These are phyloP conservation scores for Buceros bicornis DNA, from an alignment of 2,797 vertebrate species.

Conservation along the genomic window DNA sequence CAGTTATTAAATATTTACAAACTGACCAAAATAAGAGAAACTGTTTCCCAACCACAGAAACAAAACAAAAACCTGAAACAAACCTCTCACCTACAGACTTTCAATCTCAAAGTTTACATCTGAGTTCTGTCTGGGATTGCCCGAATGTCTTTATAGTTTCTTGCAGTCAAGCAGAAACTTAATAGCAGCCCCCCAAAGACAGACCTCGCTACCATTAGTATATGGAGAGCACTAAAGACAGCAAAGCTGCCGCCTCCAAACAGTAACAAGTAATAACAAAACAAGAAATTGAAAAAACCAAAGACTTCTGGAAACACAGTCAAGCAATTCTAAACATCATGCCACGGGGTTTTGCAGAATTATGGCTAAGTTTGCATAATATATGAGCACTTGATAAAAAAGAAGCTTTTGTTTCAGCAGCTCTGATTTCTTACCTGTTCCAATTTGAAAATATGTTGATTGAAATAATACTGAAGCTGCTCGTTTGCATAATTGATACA, in stretches of 20 bases:
- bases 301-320: not conserved
- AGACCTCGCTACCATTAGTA: not conserved
- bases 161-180: not conserved
- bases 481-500: constrained; percentile 99
- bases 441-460: constrained; percentile 97
- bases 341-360: not conserved
- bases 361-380: not conserved
- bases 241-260: not conserved
- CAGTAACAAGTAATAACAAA: not conserved
- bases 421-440: constrained; percentile 87
- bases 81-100: not conserved
- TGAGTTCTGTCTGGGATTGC: not conserved
- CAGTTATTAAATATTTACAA: not conserved
- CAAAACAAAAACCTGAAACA: not conserved
- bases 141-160: not conserved
- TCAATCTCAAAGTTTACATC: not conserved
- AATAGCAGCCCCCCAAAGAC: not conserved
- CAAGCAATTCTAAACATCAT: not conserved
- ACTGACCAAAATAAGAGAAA: not conserved
- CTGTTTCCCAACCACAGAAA: not conserved
- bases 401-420: not conserved
- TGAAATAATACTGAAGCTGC: constrained; percentile 99
- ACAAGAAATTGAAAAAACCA: not conserved
- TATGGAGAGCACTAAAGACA: not conserved
- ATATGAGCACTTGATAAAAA: not conserved